Base-by-base conservation (phyloP, 2,113 vertebrate genomes). In the Rhegmatorhina hoffmannsi region DNA sequence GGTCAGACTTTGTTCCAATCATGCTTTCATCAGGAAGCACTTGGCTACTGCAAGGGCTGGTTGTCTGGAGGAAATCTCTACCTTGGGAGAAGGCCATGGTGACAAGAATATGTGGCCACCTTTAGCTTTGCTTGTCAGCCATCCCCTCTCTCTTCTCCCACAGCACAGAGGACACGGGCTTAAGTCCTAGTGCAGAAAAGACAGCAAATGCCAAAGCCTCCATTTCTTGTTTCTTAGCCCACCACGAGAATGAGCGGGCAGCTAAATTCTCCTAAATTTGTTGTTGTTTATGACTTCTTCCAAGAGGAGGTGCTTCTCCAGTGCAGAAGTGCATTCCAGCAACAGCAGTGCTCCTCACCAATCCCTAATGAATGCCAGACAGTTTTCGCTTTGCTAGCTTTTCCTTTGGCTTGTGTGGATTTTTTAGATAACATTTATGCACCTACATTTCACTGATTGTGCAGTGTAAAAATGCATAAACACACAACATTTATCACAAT, bases 181-280 rank as follows among this genome's bases (percentile, higher is more conserved):
- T 44, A 87, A 87, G 43, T 44, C 28, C 11, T 25, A 59, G 36
- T 1, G 1, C 58, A 87, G 29, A 84, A 84, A 74, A 85, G 38
- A 33, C 66, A 89, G 33, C 34, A 59, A 75, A 74, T 0, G 2
- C 8, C 33, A 74, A 72, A 89, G 47, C 33, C n/a, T 56, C 31
- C 0, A 0, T 13, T 81, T 55, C n/a, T 24, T 44, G 14, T 43
- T 60, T 86, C 40, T 38, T 43, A 83, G 56, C 20, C 47, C 24
- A 47, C 34, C 1, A 1, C 5, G 53, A 66, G 49, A 75, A 40
- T 5, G 44, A 81, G 14, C 0, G 0, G 8, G 13, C 46, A 90
- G 55, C 17, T 52, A 17, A 55, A 18, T 20, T 91, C 87, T 87
- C 28, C 26, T 23, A n/a, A 83, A 80, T 78, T 59, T 1, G 0